Evolutionary conservation across 2,113 vertebrate genomes (phyloP), one percentile per base, ranked within the genome.

Genomic region (Gymnogyps californianus): DNA sequence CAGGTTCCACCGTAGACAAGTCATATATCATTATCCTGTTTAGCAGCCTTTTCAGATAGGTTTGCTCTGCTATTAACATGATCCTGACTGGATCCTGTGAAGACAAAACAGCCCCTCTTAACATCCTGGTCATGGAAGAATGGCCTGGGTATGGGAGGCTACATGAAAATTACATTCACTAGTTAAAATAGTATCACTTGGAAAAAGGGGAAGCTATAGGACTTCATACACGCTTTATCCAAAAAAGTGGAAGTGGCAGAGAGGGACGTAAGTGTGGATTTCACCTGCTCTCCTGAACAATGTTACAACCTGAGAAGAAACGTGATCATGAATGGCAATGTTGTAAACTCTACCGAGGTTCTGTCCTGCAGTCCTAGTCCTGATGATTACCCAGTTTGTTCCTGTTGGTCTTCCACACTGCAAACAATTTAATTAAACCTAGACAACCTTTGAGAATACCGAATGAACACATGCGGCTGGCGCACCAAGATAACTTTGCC

Each of bases 281-380:
- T 92, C 24, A 65, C 26, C 13, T 40, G 40, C 26, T 85, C 22
- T 74, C 59, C 71, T 83, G 49, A 78, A 74, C 6, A 4, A 19
- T 3, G 25, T 21, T 78, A 47, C 4, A 69, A 19, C 11, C 38
- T 81, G 58, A 38, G 40, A 92, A 44, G 44, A 65, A 74, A 80
- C 0, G 1, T 7, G 8, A 46, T 20, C 16, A 34, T 9, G 25
- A 46, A 78, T 5, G 6, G 44, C 44, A 81, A 28, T 9, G 18
- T 14, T 26, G 67, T 69, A 21, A 93, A 54, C 3, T 46, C 65
- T 64, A 51, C 32, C 0, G 2, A 49, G 16, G 38, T 82, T 78
- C 75, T 36, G 28, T 40, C 54, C 24, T 54, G 42, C 42, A 47
- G 47, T 34, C 29, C 72, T 62, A 62, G 29, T 13, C 52, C 78